Conservation (phyloP, 1,140 invertebrate genomes). For the Reticulitermes speratus region DNA sequence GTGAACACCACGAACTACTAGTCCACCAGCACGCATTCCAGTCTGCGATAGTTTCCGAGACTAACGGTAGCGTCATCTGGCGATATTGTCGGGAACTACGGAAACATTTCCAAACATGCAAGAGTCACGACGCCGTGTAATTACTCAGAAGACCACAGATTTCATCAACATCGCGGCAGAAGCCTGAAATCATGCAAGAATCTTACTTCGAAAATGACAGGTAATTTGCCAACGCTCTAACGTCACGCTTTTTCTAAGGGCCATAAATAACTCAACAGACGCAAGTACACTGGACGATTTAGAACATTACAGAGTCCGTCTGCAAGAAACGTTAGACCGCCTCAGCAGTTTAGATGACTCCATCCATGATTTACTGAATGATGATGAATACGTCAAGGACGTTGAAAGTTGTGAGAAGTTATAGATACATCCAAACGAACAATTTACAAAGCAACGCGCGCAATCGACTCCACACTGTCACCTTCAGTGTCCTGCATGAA, state of each 20-base stretch:
- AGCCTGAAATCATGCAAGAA: no score
- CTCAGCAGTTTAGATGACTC: not conserved
- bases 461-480: not conserved
- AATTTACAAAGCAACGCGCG: not conserved
- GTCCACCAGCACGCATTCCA: no score
- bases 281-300: not conserved
- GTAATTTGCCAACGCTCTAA: not conserved
- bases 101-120: no score
- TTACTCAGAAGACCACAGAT: no score
- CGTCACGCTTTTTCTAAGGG: not conserved
- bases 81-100: no score
- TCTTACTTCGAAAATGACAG: no score
- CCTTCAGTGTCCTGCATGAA: not conserved
- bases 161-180: no score
- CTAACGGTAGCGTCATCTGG: no score
- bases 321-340: not conserved
- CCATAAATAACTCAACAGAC: not conserved
- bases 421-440: no score
- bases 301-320: not conserved
- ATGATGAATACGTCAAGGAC: not conserved
- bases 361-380: not conserved
- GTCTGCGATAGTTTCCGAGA: no score
- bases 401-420: not conserved
- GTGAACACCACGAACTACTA: no score
- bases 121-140: no score